Evolutionary conservation across 1,140 invertebrate genomes (phyloP), one percentile per base, ranked within the genome.

Genomic region (Scaptomyza hsui): DNA sequence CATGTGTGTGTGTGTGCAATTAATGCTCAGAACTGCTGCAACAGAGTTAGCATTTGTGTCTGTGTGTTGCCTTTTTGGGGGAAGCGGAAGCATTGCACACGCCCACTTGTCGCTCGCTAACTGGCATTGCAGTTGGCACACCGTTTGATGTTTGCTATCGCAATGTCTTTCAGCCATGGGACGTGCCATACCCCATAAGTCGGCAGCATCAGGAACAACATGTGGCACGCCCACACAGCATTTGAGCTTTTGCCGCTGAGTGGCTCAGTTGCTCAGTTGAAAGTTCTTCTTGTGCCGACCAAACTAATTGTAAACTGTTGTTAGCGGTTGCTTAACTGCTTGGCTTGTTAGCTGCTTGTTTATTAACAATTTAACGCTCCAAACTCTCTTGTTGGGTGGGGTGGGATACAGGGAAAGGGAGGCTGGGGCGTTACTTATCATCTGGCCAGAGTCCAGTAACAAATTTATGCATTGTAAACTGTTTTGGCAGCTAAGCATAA

Each of bases 331-430:
- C 73, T 74, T 81, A 85, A 85, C 81, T 77, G 81, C 71, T 57
- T 77, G 81, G 81, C 81, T 85, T 85, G 81, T 85, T 85, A 86
- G 70, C 55, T 73, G 82, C 82, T 85, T 86, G 81, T 86, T 85
- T 85, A 85, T 85, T 81, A 85, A 85, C 81, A 85, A 85, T 85
- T 85, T 85, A 85, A 83, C 81, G 75, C 81, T 83, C 19, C 48
- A 41, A 65, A 57, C 62, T 65, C 49, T 19, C 9, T 9, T 48
- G 32, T 15, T 7, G 47, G 6, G 26, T 37, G 10, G 3, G 1
- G 15, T 6, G 4, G 4, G 26, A 10, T 0, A 9, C 21, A 1
- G 19, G 21, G 10, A 37, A 4, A 7, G 3, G 32, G 15, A 7
- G 21, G 7, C n/a, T 29, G 78, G 74, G 74, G 78, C 74, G 78